These are phyloP conservation scores for Eulemur macaco DNA, from an alignment of 2,113 vertebrate genomes.

Conservation along the genomic window DNA sequence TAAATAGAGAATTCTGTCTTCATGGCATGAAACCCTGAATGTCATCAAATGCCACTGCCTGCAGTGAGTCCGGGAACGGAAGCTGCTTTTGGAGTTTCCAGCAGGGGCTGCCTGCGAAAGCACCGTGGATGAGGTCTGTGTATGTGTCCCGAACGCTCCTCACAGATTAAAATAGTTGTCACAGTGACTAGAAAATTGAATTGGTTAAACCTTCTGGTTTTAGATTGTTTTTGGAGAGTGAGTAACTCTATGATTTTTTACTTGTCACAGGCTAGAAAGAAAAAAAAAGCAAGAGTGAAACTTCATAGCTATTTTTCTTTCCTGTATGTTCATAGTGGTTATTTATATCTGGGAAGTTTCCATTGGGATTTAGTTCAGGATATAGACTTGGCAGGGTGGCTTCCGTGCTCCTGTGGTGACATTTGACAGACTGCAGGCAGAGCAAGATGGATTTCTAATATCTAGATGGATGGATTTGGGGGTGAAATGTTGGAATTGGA, in stretches of 20 bases:
- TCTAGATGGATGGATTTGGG: slow-evolving; percentile 54
- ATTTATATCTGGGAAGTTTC: slow-evolving; percentile 80
- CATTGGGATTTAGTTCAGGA: slow-evolving; percentile 80
- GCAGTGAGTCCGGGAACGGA: not conserved
- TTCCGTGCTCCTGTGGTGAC: slow-evolving; percentile 62
- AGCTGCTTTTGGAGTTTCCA: not conserved
- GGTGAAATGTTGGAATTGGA: slow-evolving; percentile 53
- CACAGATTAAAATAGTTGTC: slow-evolving; percentile 49
- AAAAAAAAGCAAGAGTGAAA: slow-evolving; percentile 50
- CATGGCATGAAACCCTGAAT: not conserved
- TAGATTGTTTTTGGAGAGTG: slow-evolving; percentile 61
- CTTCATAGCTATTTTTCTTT: slow-evolving; percentile 72
- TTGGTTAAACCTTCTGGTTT: slow-evolving; percentile 58
- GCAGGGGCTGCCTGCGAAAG: not conserved
- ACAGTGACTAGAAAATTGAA: slow-evolving; percentile 55
- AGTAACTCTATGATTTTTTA: slow-evolving; percentile 67
- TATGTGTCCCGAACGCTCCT: not conserved
- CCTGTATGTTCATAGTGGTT: slow-evolving; percentile 74
- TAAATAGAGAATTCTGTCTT: slow-evolving; percentile 6
- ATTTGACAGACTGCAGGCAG: slow-evolving; percentile 69
- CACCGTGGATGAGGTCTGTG: not conserved
- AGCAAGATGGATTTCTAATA: slow-evolving; percentile 73
- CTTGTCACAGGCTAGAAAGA: slow-evolving; percentile 61
- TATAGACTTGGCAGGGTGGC: slow-evolving; percentile 68
- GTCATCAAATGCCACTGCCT: not conserved